Evolutionary conservation across 1,140 invertebrate species (phyloP).

Genomic region (Lordiphosa stackelbergi): DNA sequence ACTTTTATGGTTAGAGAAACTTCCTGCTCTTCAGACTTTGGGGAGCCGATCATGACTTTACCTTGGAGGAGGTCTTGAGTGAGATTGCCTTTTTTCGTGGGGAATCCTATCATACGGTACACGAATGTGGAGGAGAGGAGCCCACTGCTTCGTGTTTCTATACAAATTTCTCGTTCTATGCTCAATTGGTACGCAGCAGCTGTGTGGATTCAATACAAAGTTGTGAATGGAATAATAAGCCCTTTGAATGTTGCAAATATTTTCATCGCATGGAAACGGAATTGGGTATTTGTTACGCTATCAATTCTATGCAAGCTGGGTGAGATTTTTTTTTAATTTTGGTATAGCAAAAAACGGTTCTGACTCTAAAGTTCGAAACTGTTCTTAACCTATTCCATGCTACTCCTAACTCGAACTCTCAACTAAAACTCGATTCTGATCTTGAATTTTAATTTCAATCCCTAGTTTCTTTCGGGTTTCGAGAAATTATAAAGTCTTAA

Average conservation of each 20-base stretch:
- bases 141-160: slow-evolving; percentile 79
- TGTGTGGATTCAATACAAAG: slow-evolving; percentile 80
- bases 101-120: slow-evolving; percentile 82
- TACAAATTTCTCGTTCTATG: slow-evolving; percentile 80
- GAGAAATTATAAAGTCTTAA: too few relatives aligned
- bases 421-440: too few relatives aligned
- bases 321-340: slow-evolving; percentile 10
- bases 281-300: slow-evolving; percentile 81
- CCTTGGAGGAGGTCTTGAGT: slow-evolving; percentile 83
- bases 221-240: slow-evolving; percentile 81
- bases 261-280: slow-evolving; percentile 83
- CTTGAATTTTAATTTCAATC: too few relatives aligned
- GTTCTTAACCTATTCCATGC: too few relatives aligned
- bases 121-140: slow-evolving; percentile 79
- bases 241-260: slow-evolving; percentile 83
- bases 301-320: slow-evolving; percentile 81
- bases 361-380: too few relatives aligned
- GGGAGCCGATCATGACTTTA: slow-evolving; percentile 82
- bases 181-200: slow-evolving; percentile 80
- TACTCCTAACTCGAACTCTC: too few relatives aligned
- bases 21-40: slow-evolving; percentile 78
- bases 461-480: too few relatives aligned
- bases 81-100: slow-evolving; percentile 83
- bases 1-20: neutral
- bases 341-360: too few relatives aligned